phyloP scores from a whole-genome alignment of 2,888 invertebrate genomes.

The Nephrotoma flavescens region DNA sequence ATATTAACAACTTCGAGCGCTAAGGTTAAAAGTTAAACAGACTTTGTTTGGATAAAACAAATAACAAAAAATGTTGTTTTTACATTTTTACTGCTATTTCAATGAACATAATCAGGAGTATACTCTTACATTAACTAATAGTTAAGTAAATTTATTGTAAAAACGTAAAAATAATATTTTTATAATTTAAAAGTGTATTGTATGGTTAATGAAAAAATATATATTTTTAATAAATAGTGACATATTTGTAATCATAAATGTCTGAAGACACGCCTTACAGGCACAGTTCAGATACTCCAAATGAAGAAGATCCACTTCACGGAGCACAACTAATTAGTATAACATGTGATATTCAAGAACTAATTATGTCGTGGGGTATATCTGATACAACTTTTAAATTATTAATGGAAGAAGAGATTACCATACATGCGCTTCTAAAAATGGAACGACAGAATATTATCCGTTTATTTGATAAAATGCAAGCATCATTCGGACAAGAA shows the following conservation, averaged over 20 bases:
- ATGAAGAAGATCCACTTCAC: background rate
- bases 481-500: background rate
- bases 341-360: background rate
- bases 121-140: background rate
- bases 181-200: too few relatives aligned
- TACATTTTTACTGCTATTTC: background rate
- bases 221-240: too few relatives aligned
- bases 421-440: background rate
- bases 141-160: too few relatives aligned
- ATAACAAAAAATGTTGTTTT: background rate
- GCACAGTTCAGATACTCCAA: background rate
- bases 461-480: background rate
- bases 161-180: too few relatives aligned
- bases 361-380: background rate
- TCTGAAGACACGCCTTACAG: background rate
- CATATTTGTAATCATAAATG: background rate
- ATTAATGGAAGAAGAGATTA: background rate
- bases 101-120: background rate
- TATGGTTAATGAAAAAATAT: too few relatives aligned
- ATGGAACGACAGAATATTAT: background rate
- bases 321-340: background rate
- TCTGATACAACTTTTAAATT: background rate
- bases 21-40: background rate
- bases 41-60: background rate
- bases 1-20: background rate